Evolutionary conservation across 1,140 invertebrate genomes (phyloP).

Genomic region (Homarus americanus): DNA sequence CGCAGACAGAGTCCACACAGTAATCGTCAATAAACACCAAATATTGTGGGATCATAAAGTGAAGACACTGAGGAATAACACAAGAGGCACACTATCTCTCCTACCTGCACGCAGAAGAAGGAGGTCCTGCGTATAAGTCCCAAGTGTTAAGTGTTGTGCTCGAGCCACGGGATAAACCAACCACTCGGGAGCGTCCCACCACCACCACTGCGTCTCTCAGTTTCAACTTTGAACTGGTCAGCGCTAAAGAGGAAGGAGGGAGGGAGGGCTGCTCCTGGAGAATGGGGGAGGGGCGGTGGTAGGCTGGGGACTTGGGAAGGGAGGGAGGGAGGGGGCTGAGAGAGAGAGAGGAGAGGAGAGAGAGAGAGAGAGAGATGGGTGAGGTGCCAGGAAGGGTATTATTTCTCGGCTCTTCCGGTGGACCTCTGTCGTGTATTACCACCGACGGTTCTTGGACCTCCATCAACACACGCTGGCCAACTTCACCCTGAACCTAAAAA

Average conservation of each 20-base stretch:
- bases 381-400: constrained; percentile 54
- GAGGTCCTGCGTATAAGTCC: not conserved
- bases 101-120: not conserved
- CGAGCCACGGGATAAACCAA: not conserved
- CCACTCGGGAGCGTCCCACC: constrained; percentile 27
- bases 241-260: constrained; percentile 69
- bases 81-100: not conserved
- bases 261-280: not conserved
- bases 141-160: not conserved
- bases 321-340: not conserved
- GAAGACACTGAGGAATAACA: not conserved
- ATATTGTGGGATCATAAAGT: not conserved
- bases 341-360: not conserved
- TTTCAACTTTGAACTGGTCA: constrained; percentile 73
- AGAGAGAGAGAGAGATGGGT: constrained; percentile 32
- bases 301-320: not conserved
- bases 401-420: constrained; percentile 46
- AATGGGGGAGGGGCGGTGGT: constrained; percentile 18
- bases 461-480: too few relatives aligned
- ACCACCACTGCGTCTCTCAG: constrained; percentile 56
- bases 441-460: too few relatives aligned
- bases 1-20: too few relatives aligned
- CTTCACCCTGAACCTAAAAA: too few relatives aligned
- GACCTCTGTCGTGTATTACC: not conserved
- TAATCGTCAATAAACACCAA: too few relatives aligned